Conservation (phyloP, 2,113 vertebrate genomes). For the Oreocharis arfaki region DNA sequence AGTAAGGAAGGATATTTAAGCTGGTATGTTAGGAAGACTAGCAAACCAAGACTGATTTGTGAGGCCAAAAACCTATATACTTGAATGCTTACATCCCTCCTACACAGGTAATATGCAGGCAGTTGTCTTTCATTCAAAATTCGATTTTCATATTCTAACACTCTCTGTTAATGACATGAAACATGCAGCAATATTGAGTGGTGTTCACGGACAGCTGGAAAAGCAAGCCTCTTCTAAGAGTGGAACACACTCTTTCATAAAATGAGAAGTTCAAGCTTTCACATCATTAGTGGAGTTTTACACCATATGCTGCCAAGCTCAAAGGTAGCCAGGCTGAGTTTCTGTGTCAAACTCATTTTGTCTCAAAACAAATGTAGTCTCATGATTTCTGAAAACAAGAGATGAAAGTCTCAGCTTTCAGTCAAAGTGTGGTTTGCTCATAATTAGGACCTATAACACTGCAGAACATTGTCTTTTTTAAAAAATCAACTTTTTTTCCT, state of each 20-base stretch:
- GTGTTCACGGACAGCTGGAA: not conserved
- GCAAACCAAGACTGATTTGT: not conserved
- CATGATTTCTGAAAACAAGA: conserved; percentile 12
- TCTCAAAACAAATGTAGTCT: conserved; percentile 36
- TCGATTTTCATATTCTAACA: not conserved
- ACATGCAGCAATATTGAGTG: not conserved
- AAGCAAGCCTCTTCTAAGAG: not conserved
- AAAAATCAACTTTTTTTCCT: not conserved
- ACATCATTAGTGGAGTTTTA: conserved; percentile 45
- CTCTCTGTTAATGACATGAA: not conserved
- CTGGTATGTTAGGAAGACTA: not conserved
- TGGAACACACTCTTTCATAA: not conserved
- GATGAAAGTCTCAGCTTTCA: conserved; percentile 19
- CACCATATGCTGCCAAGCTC: not conserved
- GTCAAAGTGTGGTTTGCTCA: not conserved
- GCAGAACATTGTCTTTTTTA: not conserved
- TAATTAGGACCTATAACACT: not conserved
- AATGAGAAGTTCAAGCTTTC: conserved; percentile 1
- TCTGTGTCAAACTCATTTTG: conserved; percentile 56
- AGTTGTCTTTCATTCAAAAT: not conserved
- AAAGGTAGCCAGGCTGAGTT: conserved; percentile 1
- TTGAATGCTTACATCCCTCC: not conserved
- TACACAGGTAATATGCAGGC: not conserved
- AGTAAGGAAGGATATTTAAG: not conserved
- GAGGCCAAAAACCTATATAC: not conserved